These are phyloP conservation scores for Dryobota labecula DNA, from an alignment of 2,888 invertebrate genomes.

Conservation along the genomic window DNA sequence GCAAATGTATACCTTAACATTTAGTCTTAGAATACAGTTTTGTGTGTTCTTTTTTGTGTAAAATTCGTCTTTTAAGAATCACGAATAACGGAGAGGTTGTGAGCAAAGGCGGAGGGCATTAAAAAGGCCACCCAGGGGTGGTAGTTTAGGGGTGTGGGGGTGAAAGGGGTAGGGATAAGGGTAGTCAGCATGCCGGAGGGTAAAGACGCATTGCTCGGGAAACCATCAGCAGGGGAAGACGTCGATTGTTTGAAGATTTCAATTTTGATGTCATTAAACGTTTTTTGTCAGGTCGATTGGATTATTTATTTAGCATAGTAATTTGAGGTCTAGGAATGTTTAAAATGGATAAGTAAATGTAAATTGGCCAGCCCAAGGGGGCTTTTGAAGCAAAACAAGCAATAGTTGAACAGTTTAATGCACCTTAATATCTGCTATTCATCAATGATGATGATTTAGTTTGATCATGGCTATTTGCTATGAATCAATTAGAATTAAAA, in stretches of 20 bases:
- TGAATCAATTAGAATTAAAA: background rate
- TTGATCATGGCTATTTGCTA: too few species aligned
- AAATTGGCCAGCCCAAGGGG: background rate
- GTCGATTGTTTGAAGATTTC: slow-evolving; percentile 35
- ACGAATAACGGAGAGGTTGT: slow-evolving; percentile 71
- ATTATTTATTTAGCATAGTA: background rate
- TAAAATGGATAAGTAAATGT: background rate
- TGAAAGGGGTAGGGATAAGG: slow-evolving; percentile 70
- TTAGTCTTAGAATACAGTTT: slow-evolving; percentile 64
- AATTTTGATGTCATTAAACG: background rate
- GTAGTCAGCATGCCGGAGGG: slow-evolving; percentile 72
- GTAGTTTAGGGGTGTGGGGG: slow-evolving; percentile 66
- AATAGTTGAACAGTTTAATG: background rate
- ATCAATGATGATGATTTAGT: background rate
- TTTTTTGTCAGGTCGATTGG: background rate
- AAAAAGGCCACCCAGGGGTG: slow-evolving; percentile 79
- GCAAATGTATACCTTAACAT: slow-evolving; percentile 65
- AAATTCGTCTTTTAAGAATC: slow-evolving; percentile 82
- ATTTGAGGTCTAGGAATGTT: background rate
- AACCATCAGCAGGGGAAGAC: slow-evolving; percentile 68
- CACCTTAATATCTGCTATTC: background rate
- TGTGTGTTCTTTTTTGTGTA: slow-evolving; percentile 57
- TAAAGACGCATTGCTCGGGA: slow-evolving; percentile 79
- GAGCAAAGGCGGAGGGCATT: slow-evolving; percentile 80
- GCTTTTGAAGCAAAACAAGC: background rate